Conservation (phyloP, 2,113 vertebrate species). For the Scomber scombrus region DNA sequence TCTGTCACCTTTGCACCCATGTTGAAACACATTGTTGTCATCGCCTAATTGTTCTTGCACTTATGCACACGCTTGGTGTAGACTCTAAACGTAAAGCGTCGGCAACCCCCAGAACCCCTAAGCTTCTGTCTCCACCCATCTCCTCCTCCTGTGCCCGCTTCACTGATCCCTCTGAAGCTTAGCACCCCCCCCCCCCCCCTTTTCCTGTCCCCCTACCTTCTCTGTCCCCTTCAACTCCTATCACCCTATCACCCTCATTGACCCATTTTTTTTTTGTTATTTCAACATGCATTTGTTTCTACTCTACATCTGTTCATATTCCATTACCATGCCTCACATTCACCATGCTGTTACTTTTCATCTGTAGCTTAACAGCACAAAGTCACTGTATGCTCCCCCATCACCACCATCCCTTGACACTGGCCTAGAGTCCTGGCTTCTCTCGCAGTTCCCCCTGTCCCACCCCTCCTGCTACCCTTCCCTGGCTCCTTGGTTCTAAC, state of each 20-base stretch:
- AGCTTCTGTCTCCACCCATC: conserved; percentile 80
- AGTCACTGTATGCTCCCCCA: conserved; percentile 54
- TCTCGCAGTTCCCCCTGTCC: conserved; percentile 65
- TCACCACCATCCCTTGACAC: conserved; percentile 57
- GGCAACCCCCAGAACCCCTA: conserved; percentile 67
- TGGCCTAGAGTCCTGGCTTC: conserved; percentile 71
- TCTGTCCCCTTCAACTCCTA: neutral
- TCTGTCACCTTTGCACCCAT: conserved; percentile 43
- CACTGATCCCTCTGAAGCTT: conserved; percentile 64
- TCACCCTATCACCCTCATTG: conserved; percentile 18
- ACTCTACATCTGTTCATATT: conserved; percentile 23
- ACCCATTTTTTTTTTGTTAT: conserved; percentile 11
- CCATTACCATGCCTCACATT: conserved; percentile 48
- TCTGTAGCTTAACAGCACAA: conserved; percentile 54
- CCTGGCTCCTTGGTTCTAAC: conserved; percentile 86
- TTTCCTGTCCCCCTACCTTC: neutral
- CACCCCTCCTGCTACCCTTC: conserved; percentile 68
- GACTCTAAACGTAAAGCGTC: conserved; percentile 73
- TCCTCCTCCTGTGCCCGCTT: conserved; percentile 63
- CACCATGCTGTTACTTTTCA: conserved; percentile 39
- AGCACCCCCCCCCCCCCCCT: conserved; percentile 42
- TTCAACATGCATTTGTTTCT: conserved; percentile 20
- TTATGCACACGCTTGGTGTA: conserved; percentile 72
- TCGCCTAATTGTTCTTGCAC: conserved; percentile 42
- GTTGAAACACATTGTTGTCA: conserved; percentile 39